These are phyloP conservation scores for Drosophila kambysellisi DNA, from an alignment of 2,888 invertebrate species.

Conservation along the genomic window DNA sequence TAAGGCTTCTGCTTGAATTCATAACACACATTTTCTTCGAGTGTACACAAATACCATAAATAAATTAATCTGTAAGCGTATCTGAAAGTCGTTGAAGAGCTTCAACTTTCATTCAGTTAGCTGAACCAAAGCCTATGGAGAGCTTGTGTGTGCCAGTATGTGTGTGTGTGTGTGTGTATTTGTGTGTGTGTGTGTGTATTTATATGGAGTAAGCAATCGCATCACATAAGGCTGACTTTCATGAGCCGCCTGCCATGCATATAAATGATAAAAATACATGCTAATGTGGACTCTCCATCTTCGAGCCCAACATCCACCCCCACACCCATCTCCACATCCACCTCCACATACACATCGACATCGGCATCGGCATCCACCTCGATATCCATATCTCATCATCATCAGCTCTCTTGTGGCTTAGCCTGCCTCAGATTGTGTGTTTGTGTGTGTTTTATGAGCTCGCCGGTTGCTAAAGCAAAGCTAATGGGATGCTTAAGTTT, in stretches of 20 bases:
- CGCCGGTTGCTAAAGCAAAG: conserved; percentile 47
- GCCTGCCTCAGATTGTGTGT: conserved; percentile 15
- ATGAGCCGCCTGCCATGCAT: conserved; percentile 77
- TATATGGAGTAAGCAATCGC: conserved; percentile 26
- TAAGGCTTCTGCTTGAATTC: background rate
- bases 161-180: background rate
- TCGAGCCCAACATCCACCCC: background rate
- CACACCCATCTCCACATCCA: background rate
- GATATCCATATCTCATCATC: background rate
- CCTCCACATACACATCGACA: background rate
- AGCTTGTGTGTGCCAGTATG: background rate
- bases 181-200: conserved; percentile 20
- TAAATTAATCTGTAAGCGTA: conserved; percentile 13
- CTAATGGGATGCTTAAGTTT: conserved; percentile 78
- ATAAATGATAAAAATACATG: conserved; percentile 80
- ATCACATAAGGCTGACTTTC: conserved; percentile 68
- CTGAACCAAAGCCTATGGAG: background rate
- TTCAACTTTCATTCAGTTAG: conserved; percentile 8
- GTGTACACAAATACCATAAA: background rate
- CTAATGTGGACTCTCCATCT: conserved; percentile 59
- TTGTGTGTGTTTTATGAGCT: conserved; percentile 50
- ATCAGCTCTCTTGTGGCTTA: conserved; percentile 7
- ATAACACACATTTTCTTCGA: background rate
- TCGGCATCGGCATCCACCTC: conserved; percentile 1
- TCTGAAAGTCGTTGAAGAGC: conserved; percentile 11